These are phyloP conservation scores for Drosophila athabasca DNA, from an alignment of 1,140 invertebrate species.

Conservation along the genomic window DNA sequence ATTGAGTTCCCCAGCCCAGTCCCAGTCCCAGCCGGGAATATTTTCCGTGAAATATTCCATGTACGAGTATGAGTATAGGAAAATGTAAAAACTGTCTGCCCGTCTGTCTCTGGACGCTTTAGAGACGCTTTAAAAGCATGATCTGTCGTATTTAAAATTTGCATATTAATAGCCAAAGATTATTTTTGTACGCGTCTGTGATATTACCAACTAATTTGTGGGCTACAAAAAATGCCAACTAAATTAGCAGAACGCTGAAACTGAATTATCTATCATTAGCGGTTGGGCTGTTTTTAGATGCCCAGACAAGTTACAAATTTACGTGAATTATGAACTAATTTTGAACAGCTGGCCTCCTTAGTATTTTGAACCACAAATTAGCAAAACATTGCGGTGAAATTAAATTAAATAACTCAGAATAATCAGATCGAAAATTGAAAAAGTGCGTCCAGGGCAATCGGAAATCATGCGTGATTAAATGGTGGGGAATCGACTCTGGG, in stretches of 20 bases:
- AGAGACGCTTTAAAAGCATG: not conserved
- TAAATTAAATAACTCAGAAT: constrained; percentile 16
- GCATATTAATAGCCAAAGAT: constrained; percentile 13
- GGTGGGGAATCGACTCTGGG: constrained; percentile 28
- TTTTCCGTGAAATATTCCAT: not conserved
- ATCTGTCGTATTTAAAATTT: constrained; percentile 10
- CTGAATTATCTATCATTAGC: constrained; percentile 26
- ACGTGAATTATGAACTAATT: constrained; percentile 32
- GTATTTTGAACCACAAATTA: constrained; percentile 11
- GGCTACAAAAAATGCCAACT: constrained; percentile 15
- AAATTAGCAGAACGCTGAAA: constrained; percentile 17
- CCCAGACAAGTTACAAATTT: constrained; percentile 23
- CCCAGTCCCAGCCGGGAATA: not conserved
- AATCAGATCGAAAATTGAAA: constrained; percentile 3
- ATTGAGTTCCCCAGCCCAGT: not conserved
- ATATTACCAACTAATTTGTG: constrained; percentile 9
- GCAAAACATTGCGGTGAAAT: constrained; percentile 15
- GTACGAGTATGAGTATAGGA: no score
- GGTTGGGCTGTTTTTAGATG: not conserved
- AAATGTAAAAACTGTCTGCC: not conserved
- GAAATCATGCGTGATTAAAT: constrained; percentile 1
- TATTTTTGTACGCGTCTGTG: not conserved
- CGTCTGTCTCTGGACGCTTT: not conserved
- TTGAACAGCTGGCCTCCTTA: constrained; percentile 28
- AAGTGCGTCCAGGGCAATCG: no score